phyloP scores from a whole-genome alignment of 2,113 vertebrate species.

The Charadrius vociferus region DNA sequence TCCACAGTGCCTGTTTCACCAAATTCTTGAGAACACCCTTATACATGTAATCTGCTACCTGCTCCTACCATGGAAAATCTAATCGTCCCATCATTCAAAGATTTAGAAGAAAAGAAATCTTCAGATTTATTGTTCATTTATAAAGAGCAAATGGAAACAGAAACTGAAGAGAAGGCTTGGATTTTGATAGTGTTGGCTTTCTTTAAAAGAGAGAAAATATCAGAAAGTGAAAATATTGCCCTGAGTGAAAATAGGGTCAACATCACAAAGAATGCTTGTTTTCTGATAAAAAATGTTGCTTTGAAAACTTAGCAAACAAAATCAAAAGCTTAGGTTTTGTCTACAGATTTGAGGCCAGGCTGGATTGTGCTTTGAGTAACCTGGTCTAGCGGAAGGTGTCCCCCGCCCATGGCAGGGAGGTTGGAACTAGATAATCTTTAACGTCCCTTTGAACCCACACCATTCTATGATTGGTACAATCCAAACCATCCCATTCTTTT shows the following conservation, averaged over 20 bases:
- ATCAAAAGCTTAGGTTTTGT: not conserved
- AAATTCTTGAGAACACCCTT: not conserved
- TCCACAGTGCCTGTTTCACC: not conserved
- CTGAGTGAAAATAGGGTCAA: not conserved
- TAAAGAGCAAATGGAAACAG: slow-evolving; percentile 29
- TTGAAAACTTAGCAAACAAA: slow-evolving; percentile 1
- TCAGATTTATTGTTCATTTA: not conserved
- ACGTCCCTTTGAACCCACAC: not conserved
- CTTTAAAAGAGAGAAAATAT: slow-evolving; percentile 11
- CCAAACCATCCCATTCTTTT: not conserved
- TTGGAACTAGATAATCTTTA: not conserved
- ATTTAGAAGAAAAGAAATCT: slow-evolving; percentile 21
- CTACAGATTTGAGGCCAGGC: not conserved
- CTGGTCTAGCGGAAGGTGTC: not conserved
- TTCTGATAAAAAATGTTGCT: not conserved
- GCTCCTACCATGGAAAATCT: not conserved
- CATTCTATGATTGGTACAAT: not conserved
- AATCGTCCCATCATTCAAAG: slow-evolving; percentile 1
- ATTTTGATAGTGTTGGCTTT: slow-evolving; percentile 16
- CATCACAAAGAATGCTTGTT: not conserved
- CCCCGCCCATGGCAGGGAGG: not conserved
- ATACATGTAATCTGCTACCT: not conserved
- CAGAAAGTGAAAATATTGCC: not conserved
- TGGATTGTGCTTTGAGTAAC: not conserved
- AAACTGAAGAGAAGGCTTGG: not conserved